A percentile compares a stretch with the other conserved stretches of the same genome.
Conservation (phyloP, 1,140 invertebrate species). For the Yoshiicerus persimilis region DNA sequence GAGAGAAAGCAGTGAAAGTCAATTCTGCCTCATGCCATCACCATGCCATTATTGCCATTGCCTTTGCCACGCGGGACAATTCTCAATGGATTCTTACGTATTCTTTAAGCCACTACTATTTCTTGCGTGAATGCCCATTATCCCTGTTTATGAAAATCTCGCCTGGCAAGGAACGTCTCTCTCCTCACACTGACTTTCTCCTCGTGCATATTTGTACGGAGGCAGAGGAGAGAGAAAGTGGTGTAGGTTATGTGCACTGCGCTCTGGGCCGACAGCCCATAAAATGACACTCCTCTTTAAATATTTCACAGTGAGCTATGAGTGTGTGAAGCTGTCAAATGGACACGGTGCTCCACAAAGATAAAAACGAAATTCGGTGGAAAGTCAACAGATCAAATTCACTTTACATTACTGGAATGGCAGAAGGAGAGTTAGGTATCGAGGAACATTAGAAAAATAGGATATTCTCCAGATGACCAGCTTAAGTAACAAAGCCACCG, state of each 20-base stretch:
- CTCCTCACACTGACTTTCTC: not conserved
- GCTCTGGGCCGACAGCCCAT: not conserved
- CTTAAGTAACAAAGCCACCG: not conserved
- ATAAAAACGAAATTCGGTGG: not conserved
- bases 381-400: slow-evolving; percentile 16
- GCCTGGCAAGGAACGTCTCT: not conserved
- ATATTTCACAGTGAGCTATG: not conserved
- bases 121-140: slow-evolving; percentile 16
- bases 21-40: slow-evolving; percentile 4
- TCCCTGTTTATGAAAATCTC: slow-evolving; percentile 9
- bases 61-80: slow-evolving; percentile 16
- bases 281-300: not conserved
- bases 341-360: not conserved
- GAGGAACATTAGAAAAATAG: not conserved
- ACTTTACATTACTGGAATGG: not conserved
- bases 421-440: not conserved
- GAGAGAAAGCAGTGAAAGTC: slow-evolving; percentile 15
- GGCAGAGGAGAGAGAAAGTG: not conserved
- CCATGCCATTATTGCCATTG: slow-evolving; percentile 12
- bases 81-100: slow-evolving; percentile 9
- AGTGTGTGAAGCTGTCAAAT: not conserved
- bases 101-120: slow-evolving; percentile 14
- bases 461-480: not conserved
- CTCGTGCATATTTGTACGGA: not conserved
- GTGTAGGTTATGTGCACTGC: not conserved